Evolutionary conservation across 2,113 vertebrate genomes (phyloP).

Genomic region (Nesogale talazaci): DNA sequence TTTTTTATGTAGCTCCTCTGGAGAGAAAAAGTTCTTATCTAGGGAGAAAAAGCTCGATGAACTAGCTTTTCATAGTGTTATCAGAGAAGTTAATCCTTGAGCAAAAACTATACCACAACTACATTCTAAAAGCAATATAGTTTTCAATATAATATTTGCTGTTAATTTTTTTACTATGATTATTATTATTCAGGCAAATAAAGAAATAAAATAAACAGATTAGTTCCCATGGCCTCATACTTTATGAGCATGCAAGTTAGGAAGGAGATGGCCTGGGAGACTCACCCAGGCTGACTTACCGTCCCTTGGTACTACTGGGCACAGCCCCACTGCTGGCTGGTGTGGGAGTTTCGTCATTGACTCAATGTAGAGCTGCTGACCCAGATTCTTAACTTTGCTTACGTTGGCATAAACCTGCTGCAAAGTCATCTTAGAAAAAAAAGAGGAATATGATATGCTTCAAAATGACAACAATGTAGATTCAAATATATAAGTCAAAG

Average conservation of each 20-base stretch:
- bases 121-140: accelerated
- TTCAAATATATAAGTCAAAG: not conserved
- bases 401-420: conserved; percentile 91
- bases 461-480: not conserved
- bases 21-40: not conserved
- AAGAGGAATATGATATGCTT: not conserved
- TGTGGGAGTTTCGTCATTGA: conserved; percentile 83
- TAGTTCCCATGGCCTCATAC: no score
- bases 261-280: no score
- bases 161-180: not conserved
- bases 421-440: conserved; percentile 87
- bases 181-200: no score
- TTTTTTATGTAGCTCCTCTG: not conserved
- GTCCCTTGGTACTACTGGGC: conserved; percentile 62
- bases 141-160: not conserved
- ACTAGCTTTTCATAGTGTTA: not conserved
- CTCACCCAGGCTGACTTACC: conserved; percentile 65
- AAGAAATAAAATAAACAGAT: not conserved
- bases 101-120: not conserved
- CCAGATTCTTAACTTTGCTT: conserved; percentile 89
- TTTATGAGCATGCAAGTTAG: no score
- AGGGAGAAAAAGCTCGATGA: not conserved
- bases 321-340: not conserved
- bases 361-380: conserved; percentile 88
- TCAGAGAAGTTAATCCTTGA: not conserved